Base-by-base conservation (phyloP, 1,140 invertebrate genomes). In the Xylocopa sonorina region DNA sequence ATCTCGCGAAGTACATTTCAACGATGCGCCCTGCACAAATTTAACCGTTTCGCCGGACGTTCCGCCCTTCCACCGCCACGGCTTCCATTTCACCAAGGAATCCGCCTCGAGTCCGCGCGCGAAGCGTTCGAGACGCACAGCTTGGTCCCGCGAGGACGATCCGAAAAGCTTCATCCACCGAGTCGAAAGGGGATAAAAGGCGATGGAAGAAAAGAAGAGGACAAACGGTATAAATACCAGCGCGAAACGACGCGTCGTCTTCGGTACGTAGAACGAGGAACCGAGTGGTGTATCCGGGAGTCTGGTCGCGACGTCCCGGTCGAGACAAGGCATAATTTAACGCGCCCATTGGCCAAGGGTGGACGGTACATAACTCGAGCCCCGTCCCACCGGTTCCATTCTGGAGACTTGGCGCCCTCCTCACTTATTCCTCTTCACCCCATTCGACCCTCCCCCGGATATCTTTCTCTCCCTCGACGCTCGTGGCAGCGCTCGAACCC, bases 301-400 rank as follows among this genome's bases (percentile, higher is more conserved):
- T 85, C 69, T 82, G 58, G 76, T 80, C 77, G 84, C 72, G 80
- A 68, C 76, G 81, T 81, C 78, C 77, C 62, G 58, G 64, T 75
- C 77, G 84, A 83, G 84, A 86, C 84, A 84, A 82, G 82, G 72
- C 86, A 88, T 88, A 88, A 88, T 88, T 88, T 88, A 88, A 77
- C 79, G 83, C 83, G 80, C 77, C 83, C 85, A 87, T 84, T 81
- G 84, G 76, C 67, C 72, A 80, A 41, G 84, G 80, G 72, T 73
- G 78, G 80, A 68, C 79, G 79, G 83, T 80, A 83, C 79, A 88
- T 87, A 84, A 87, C 85, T 87, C 77, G 80, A 87, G 38, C 53
- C 69, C 69, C 78, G 48, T 80, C 75, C 74, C 80, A 73, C 74
- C 80, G 69, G 51, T 82, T 85, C 66, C 64, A 77, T 87, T 79